Percentiles rank a stretch among this genome's conserved stretches.
Evolutionary conservation across 1,140 invertebrate species (phyloP).

Genomic region (Calephelis nemesis): DNA sequence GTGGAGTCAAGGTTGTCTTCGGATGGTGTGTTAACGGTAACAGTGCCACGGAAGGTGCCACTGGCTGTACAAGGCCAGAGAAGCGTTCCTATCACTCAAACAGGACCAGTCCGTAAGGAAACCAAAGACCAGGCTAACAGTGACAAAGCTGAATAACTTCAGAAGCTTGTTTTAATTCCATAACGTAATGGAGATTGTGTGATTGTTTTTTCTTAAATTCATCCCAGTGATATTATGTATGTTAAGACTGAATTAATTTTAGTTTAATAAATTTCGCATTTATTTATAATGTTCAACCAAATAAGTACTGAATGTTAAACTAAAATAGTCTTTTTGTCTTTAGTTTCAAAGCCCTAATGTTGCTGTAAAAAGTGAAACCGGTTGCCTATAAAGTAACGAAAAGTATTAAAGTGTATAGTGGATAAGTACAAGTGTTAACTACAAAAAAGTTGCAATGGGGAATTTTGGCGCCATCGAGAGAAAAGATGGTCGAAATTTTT

Average conservation of each 20-base stretch:
- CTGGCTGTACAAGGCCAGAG: conserved; percentile 79
- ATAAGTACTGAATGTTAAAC: too few relatives aligned
- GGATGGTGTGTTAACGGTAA: conserved; percentile 87
- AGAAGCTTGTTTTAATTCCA: background rate
- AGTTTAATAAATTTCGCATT: conserved; percentile 46
- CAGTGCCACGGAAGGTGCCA: conserved; percentile 82
- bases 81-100: conserved; percentile 82
- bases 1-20: conserved; percentile 87
- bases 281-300: too few relatives aligned
- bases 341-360: too few relatives aligned
- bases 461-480: too few relatives aligned
- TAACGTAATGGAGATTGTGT: conserved; percentile 13
- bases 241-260: conserved; percentile 67
- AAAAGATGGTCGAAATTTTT: too few relatives aligned
- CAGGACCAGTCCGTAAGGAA: conserved; percentile 78
- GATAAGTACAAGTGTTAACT: too few relatives aligned
- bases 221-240: conserved; percentile 16
- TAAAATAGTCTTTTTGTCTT: too few relatives aligned
- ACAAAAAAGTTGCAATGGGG: too few relatives aligned
- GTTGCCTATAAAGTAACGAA: too few relatives aligned
- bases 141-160: conserved; percentile 44
- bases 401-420: too few relatives aligned
- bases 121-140: conserved; percentile 60
- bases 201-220: conserved; percentile 20
- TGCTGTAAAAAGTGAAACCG: too few relatives aligned